Evolutionary conservation across 2,888 invertebrate species (phyloP).

Genomic region (Camptogramma bilineatum): DNA sequence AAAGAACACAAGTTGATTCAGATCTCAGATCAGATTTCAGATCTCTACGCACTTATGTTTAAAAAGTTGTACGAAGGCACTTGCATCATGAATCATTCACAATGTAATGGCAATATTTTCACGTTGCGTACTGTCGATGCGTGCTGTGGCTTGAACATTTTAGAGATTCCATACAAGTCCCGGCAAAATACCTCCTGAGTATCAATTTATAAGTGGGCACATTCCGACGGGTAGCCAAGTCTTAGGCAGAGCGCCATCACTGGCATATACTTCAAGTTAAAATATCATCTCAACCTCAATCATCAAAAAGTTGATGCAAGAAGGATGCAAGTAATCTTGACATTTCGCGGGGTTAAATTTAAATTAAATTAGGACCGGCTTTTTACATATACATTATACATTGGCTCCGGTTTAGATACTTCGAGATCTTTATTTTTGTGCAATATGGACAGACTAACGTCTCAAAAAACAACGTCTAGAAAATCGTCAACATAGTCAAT

Average conservation of each 20-base stretch:
- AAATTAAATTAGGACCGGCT: neutral
- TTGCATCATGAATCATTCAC: conserved; percentile 13
- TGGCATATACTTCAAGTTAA: neutral
- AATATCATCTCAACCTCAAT: conserved; percentile 20
- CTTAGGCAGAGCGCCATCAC: conserved; percentile 4
- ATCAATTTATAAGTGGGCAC: conserved; percentile 7
- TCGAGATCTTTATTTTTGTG: neutral
- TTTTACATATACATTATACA: conserved; percentile 8
- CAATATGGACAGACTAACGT: no score
- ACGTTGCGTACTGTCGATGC: conserved; percentile 49
- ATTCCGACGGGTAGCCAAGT: neutral
- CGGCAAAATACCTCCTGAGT: conserved; percentile 34
- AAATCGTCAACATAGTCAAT: no score
- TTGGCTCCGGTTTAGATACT: neutral
- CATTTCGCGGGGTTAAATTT: conserved; percentile 12
- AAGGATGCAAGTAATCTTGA: conserved; percentile 14
- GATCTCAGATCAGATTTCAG: no score
- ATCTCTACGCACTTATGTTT: neutral
- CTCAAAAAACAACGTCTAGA: no score
- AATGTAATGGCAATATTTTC: conserved; percentile 55
- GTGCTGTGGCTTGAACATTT: conserved; percentile 50
- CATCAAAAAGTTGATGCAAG: conserved; percentile 24
- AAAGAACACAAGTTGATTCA: neutral
- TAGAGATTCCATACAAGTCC: conserved; percentile 55
- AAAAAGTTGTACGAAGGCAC: neutral